phyloP scores from a whole-genome alignment of 1,140 invertebrate genomes.

The Rhagoletis pomonella region DNA sequence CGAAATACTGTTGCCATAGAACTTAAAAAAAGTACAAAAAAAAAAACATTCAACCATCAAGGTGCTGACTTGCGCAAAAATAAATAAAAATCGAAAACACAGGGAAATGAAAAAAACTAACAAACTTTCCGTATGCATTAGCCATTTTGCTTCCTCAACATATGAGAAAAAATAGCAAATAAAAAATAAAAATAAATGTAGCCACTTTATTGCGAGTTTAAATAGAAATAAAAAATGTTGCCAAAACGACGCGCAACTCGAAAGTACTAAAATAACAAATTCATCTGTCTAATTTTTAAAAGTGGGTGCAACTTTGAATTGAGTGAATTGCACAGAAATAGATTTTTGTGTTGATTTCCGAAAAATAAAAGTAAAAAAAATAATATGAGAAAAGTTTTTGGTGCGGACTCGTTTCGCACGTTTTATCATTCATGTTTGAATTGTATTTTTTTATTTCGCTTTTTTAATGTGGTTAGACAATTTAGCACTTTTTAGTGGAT shows the following conservation, averaged over 20 bases:
- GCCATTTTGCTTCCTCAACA: not conserved
- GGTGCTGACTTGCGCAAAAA: not conserved
- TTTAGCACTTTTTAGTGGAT: too few relatives aligned
- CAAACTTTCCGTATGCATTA: not conserved
- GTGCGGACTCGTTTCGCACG: conserved; percentile 2
- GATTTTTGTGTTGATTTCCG: not conserved
- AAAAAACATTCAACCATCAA: not conserved
- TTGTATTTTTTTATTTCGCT: too few relatives aligned
- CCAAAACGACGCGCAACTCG: conserved; percentile 23
- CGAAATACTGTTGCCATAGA: not conserved
- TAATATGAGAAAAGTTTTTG: conserved; percentile 1
- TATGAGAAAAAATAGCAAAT: too few relatives aligned
- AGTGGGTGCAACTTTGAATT: not conserved
- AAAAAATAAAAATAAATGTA: not conserved
- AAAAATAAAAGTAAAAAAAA: conserved; percentile 6
- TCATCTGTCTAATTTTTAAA: conserved; percentile 1
- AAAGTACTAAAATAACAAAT: not conserved
- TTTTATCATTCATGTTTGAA: not conserved
- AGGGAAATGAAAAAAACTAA: not conserved
- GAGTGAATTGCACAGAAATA: conserved; percentile 9
- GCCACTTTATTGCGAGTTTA: not conserved
- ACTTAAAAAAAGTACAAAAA: not conserved
- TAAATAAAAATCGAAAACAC: not conserved
- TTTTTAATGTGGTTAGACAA: too few relatives aligned
- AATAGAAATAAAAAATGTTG: conserved; percentile 1